Conservation (phyloP, 2,113 vertebrate genomes). For the Anhinga rufa region DNA sequence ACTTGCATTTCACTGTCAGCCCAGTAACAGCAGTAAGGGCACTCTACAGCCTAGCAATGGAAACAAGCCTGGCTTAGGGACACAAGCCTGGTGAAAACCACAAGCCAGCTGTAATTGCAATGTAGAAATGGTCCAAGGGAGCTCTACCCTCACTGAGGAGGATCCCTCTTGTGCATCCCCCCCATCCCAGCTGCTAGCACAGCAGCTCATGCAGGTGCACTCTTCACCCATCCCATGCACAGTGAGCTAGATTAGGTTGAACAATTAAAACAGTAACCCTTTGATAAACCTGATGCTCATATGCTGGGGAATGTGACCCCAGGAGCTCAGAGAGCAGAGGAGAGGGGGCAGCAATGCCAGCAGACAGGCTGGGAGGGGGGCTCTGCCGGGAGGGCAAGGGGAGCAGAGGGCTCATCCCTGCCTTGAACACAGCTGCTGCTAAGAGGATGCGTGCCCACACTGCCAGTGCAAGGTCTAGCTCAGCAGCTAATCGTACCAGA, state of each 20-base stretch:
- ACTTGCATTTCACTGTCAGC: not conserved
- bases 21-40: not conserved
- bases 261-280: not conserved
- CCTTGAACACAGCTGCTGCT: not conserved
- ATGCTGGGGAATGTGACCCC: not conserved
- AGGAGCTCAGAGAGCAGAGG: not conserved
- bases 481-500: not conserved
- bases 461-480: accelerated
- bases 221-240: not conserved
- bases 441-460: not conserved
- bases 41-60: not conserved
- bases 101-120: not conserved
- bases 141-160: not conserved
- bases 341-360: accelerated
- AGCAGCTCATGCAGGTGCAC: not conserved
- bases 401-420: not conserved
- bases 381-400: accelerated
- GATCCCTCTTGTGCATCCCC: accelerated
- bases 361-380: not conserved
- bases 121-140: not conserved
- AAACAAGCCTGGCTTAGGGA: not conserved
- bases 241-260: not conserved
- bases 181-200: not conserved
- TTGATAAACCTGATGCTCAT: not conserved
- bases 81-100: not conserved